These are phyloP conservation scores for Cantharis rustica DNA, from an alignment of 2,888 invertebrate genomes.

Conservation along the genomic window DNA sequence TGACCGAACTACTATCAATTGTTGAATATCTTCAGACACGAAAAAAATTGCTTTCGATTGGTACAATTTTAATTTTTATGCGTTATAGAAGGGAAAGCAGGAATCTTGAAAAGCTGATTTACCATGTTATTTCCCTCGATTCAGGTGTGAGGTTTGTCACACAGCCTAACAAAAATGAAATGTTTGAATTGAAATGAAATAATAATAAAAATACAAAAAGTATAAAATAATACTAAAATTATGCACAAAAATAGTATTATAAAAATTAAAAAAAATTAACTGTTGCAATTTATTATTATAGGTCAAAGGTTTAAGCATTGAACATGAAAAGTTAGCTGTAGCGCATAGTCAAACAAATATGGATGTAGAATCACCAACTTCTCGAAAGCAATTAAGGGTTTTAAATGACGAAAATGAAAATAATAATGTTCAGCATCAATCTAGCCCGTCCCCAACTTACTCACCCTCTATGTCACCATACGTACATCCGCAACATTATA, in stretches of 20 bases:
- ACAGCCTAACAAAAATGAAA: no score
- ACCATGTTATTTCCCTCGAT: no score
- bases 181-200: not conserved
- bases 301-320: slow-evolving; percentile 79
- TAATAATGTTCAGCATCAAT: slow-evolving; percentile 32
- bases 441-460: slow-evolving; percentile 54
- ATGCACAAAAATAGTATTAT: no score
- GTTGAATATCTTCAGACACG: no score
- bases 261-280: not conserved
- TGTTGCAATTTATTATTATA: slow-evolving; percentile 45
- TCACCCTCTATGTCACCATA: slow-evolving; percentile 59
- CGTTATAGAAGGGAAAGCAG: no score
- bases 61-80: no score
- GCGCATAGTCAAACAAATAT: slow-evolving; percentile 59
- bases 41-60: no score
- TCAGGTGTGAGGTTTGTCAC: no score
- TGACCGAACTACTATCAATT: no score
- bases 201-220: not conserved
- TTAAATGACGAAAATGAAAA: slow-evolving; percentile 45
- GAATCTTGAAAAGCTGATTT: no score
- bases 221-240: not conserved
- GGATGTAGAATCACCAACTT: slow-evolving; percentile 55
- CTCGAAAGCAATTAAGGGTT: slow-evolving; percentile 48
- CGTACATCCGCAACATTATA: slow-evolving; percentile 54
- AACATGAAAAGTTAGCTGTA: slow-evolving; percentile 70